Evolutionary conservation across 2,797 vertebrate genomes (phyloP).

Genomic region (Acanthopagrus latus): DNA sequence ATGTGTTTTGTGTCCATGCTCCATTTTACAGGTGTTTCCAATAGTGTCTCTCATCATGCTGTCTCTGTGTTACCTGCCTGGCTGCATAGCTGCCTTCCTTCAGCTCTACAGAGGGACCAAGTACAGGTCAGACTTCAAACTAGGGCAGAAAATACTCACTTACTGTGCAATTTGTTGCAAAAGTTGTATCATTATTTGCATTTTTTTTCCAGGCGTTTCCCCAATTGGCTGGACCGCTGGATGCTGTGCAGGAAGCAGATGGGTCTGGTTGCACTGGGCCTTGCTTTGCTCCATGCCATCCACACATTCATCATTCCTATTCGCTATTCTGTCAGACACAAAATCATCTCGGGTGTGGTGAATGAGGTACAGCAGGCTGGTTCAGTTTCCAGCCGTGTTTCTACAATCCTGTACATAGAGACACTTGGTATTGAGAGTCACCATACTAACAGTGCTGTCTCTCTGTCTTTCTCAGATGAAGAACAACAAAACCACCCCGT

Average conservation of each 20-base stretch:
- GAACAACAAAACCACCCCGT: conserved; percentile 83
- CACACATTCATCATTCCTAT: conserved; percentile 79
- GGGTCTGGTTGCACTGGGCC: conserved; percentile 90
- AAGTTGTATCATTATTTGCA: conserved; percentile 4
- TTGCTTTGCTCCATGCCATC: conserved; percentile 90
- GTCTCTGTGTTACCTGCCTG: conserved; percentile 93
- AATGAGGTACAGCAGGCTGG: conserved; percentile 65
- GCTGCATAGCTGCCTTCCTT: conserved; percentile 89
- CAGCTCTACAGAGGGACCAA: conserved; percentile 94
- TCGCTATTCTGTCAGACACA: conserved; percentile 60
- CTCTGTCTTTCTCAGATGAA: conserved; percentile 72
- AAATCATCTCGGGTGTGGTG: conserved; percentile 70
- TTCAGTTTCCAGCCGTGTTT: conserved; percentile 23
- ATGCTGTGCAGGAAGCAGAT: conserved; percentile 96
- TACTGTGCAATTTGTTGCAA: neutral
- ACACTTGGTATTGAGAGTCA: neutral
- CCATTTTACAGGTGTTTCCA: conserved; percentile 82
- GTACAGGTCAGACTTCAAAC: conserved; percentile 79
- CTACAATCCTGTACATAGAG: neutral
- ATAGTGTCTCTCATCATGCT: conserved; percentile 89
- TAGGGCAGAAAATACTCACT: neutral
- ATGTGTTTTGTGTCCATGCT: neutral
- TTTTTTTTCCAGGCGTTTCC: conserved; percentile 82
- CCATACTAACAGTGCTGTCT: neutral
- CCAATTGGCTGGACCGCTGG: conserved; percentile 93